Conservation (phyloP, 2,888 invertebrate genomes). For the Idaea biselata region DNA sequence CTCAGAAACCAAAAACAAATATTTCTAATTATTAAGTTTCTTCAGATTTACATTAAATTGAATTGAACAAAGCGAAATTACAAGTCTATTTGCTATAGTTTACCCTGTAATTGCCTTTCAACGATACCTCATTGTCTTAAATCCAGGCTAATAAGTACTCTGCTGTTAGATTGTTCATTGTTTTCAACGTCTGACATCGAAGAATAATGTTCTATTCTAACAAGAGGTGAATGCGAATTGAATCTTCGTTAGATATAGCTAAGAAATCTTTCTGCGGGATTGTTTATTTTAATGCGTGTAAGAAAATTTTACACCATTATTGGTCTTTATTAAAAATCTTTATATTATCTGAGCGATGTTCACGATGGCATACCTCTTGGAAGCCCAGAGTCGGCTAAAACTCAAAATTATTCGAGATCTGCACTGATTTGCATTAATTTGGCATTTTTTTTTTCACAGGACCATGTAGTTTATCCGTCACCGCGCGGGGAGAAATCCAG, state of each 20-base stretch:
- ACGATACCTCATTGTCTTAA: slow-evolving; percentile 28
- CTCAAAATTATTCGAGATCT: too few species aligned
- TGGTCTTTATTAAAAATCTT: too few species aligned
- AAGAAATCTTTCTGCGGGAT: not conserved
- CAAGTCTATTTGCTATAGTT: slow-evolving; percentile 34
- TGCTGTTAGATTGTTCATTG: slow-evolving; percentile 59
- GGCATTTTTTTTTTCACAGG: too few species aligned
- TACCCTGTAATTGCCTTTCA: not conserved
- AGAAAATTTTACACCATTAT: too few species aligned
- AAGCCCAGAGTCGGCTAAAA: too few species aligned
- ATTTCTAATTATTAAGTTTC: slow-evolving; percentile 8
- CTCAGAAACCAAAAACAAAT: too few species aligned
- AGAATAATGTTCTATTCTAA: slow-evolving; percentile 50
- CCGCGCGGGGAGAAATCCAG: too few species aligned
- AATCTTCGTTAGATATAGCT: not conserved
- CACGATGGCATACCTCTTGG: too few species aligned
- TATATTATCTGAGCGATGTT: too few species aligned
- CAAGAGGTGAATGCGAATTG: slow-evolving; percentile 30
- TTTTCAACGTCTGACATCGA: slow-evolving; percentile 42
- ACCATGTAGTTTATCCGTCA: too few species aligned
- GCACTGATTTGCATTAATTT: too few species aligned
- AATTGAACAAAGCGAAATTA: not conserved
- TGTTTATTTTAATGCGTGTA: too few species aligned
- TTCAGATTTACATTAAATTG: slow-evolving; percentile 26
- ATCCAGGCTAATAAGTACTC: slow-evolving; percentile 51